Evolutionary conservation across 2,888 invertebrate species (phyloP), one percentile per base, ranked within the genome.

Genomic region (Teinopalpus imperialis): DNA sequence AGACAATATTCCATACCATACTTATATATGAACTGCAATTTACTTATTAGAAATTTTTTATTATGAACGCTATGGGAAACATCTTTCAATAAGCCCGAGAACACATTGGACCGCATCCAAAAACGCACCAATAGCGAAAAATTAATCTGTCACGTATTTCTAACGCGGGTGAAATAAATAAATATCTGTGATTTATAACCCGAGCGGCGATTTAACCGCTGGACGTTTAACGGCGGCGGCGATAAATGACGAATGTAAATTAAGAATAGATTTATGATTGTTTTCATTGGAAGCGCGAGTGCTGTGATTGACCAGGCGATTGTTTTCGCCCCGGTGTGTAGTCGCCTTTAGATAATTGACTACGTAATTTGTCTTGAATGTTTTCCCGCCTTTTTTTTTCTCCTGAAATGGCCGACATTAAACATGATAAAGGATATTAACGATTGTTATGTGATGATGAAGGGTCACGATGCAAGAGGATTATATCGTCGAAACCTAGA

Each of bases 261-360:
- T 67, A 66, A 59, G 62, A 72, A 71, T 66, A 69, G 74, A 74
- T 75, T 75, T 73, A 73, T 69, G 59, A 42, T 43, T 69, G 69
- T 73, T 70, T 66, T 60, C 59, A 56, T 72, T 73, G 72, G 69
- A 62, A 39, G 49, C 49, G 53, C 43, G 48, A 36, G 43, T 29
- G 35, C 37, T 24, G 31, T 13, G 26, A 45, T 39, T 32, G 45
- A 27, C 12, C 37, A 12, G 12, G 36, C 12, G 7, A 21, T 39
- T 21, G 32, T 45, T 39, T 45, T 18, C 37, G 18, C 30, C n/a
- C 32, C 32, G 21, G 31, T 45, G 32, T 45, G 45, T 26, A 20
- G 5, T 23, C 21, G 45, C 20, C 45, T 45, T 37, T 24, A 31
- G 44, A 32, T 43, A 35, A 35, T 43, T 14, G 20, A 29, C 21